Evolutionary conservation across 2,797 vertebrate genomes (phyloP), one percentile per base, ranked within the genome.

Genomic region (Sorex maritimensis): DNA sequence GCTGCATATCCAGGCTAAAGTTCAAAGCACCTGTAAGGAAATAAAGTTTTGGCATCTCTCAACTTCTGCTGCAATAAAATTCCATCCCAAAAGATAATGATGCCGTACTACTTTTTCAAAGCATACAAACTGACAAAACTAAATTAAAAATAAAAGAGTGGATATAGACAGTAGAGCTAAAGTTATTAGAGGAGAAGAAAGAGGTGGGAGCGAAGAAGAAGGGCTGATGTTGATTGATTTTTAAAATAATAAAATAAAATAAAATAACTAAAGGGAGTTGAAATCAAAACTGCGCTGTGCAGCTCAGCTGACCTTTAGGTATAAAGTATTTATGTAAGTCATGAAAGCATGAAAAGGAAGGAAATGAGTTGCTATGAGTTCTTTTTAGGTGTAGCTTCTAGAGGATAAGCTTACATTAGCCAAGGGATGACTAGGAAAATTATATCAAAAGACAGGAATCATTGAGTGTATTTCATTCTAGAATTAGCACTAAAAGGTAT

Each of bases 331-430:
- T 30, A 38, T 0, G 73, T 41, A 88, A 63, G 24, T 61, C 34
- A 58, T 61, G 34, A 92, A 65, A 61, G 58, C 44, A 19, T 38
- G 75, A 69, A 91, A 80, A 15, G 4, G 67, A 84, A 89, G 26
- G 13, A 75, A 81, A 79, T 34, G 1, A n/a, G 1, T 44, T 58
- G 41, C 69, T 28, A 63, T 23, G 7, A 71, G 6, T 0, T 6
- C 6, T 44, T 23, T 90, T 88, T 71, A 74, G 44, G 78, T 44
- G 34, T 74, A 41, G 67, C 4, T 52, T 82, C n/a, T 65, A n/a
- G 44, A 91, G 34, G 12, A 73, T 46, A 38, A 84, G 68, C 13
- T 81, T 71, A 77, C 2, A 3, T 52, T 94, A 87, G 11, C 41
- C 7, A 74, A 93, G 58, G 67, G 30, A 55, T 69, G 21, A 44